Conservation (phyloP, 2,113 vertebrate species). For the Alectura lathami region DNA sequence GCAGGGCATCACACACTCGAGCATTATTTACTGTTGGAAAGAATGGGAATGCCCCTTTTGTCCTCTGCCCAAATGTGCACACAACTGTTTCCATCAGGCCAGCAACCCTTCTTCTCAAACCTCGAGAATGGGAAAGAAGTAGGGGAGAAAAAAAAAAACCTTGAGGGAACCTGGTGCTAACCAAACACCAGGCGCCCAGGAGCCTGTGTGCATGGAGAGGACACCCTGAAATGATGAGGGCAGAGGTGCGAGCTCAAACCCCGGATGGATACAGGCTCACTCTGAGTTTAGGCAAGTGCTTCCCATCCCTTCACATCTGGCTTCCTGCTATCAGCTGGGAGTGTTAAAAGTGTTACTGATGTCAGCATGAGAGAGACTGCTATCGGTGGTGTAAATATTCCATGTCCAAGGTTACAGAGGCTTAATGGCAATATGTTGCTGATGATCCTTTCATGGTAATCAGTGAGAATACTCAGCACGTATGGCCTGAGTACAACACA, state of each 20-base stretch:
- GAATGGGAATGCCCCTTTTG: neutral
- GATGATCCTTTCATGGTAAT: neutral
- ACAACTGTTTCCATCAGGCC: neutral
- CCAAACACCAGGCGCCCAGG: neutral
- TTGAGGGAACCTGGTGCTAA: neutral
- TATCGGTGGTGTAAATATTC: neutral
- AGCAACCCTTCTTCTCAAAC: neutral
- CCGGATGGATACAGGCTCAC: neutral
- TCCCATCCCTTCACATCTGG: neutral
- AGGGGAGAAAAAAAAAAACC: neutral
- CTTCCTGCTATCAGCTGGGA: neutral
- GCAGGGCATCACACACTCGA: neutral
- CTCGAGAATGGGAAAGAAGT: neutral
- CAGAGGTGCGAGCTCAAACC: neutral
- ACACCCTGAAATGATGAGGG: neutral
- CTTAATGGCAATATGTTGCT: neutral
- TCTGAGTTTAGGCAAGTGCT: neutral
- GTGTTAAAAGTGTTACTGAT: neutral
- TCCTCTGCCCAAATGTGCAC: neutral
- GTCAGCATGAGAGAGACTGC: neutral
- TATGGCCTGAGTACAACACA: accelerated
- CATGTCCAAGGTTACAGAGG: neutral
- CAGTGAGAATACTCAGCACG: neutral
- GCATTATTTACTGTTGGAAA: neutral
- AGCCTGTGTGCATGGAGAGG: neutral